phyloP scores from a whole-genome alignment of 2,797 vertebrate genomes.

The Rhincodon typus region DNA sequence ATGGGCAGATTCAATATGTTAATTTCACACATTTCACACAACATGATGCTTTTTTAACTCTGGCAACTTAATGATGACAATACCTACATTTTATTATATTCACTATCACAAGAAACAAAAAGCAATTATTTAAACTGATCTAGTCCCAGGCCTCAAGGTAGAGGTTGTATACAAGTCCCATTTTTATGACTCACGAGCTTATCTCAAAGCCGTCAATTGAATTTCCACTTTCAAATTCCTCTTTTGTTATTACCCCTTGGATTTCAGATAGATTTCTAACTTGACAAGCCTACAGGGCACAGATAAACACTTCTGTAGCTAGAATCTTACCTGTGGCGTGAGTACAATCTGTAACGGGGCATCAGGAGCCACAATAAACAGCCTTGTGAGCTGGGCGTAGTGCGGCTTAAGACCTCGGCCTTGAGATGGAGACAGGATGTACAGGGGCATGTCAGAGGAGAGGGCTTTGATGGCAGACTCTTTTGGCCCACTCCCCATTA shows the following conservation, averaged over 20 bases:
- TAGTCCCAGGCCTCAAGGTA: not conserved
- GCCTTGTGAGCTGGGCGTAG: conserved; percentile 83
- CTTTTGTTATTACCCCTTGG: not conserved
- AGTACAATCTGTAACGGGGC: conserved; percentile 82
- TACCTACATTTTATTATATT: not conserved
- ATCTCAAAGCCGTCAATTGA: not conserved
- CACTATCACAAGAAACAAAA: not conserved
- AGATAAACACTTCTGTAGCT: not conserved
- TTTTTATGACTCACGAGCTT: not conserved
- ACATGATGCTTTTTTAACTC: not conserved
- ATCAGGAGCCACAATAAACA: conserved; percentile 89
- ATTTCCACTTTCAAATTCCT: not conserved
- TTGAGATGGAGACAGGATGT: conserved; percentile 85
- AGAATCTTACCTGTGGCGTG: conserved; percentile 77
- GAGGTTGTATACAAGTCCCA: not conserved
- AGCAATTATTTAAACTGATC: not conserved
- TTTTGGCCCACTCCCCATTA: conserved; percentile 85
- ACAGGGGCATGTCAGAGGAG: conserved; percentile 92
- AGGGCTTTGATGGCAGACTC: conserved; percentile 85
- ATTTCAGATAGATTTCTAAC: not conserved
- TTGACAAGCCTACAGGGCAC: not conserved
- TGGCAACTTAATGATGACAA: not conserved
- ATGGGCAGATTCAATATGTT: not conserved
- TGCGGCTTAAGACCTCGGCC: conserved; percentile 87
- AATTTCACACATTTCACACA: not conserved